Evolutionary conservation across 2,888 invertebrate species (phyloP).

Genomic region (Leptopilina myrica): DNA sequence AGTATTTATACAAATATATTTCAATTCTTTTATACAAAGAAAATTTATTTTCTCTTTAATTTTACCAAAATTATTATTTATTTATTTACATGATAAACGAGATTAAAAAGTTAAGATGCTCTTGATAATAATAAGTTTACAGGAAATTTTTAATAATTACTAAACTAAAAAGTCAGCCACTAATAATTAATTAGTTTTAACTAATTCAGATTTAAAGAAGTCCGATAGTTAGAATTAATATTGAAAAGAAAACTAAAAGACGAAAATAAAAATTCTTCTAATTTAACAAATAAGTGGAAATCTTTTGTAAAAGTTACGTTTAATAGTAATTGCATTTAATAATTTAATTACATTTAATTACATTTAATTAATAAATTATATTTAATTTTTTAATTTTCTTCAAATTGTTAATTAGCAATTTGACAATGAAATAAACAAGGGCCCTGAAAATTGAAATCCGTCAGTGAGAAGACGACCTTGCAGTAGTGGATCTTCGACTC

Average conservation of each 20-base stretch:
- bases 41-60: neutral
- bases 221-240: too few species aligned
- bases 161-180: too few species aligned
- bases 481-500: neutral
- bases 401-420: neutral
- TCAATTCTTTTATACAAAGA: constrained; percentile 15
- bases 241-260: neutral
- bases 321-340: too few species aligned
- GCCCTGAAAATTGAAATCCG: neutral
- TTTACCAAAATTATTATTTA: too few species aligned
- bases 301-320: neutral
- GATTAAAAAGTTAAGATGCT: too few species aligned
- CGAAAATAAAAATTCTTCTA: neutral
- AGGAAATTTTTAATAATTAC: too few species aligned
- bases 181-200: too few species aligned
- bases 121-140: too few species aligned
- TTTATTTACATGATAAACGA: neutral
- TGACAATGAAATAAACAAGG: neutral
- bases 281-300: neutral
- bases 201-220: too few species aligned
- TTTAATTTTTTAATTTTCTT: neutral
- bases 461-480: constrained; percentile 28
- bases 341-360: too few species aligned
- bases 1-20: constrained; percentile 56
- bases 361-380: too few species aligned